Conservation (phyloP, 35 echinoderm and acorn worm species). For the Eucidaris tribuloides region DNA sequence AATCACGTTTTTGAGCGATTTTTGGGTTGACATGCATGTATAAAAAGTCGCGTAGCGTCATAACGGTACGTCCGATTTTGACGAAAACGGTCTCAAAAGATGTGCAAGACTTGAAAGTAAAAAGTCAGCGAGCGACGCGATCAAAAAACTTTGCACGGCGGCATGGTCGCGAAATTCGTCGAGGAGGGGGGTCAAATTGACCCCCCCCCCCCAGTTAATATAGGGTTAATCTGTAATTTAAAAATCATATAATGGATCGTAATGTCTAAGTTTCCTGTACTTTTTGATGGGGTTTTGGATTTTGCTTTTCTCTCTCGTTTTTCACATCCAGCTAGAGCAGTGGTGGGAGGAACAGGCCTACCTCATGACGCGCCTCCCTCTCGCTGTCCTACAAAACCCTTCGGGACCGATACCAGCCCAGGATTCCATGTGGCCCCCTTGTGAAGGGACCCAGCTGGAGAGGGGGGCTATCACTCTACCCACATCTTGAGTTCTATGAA, state of each 20-base stretch:
- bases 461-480: constrained; percentile 40
- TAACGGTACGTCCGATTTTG: too few species aligned
- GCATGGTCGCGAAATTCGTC: not conserved
- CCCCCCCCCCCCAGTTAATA: too few species aligned
- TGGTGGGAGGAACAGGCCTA: constrained; percentile 95
- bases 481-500: constrained; percentile 7
- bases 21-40: too few species aligned
- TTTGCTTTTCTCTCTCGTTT: not conserved
- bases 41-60: too few species aligned
- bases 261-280: not conserved
- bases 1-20: too few species aligned
- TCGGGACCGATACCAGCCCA: constrained; percentile 38
- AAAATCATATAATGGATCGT: not conserved
- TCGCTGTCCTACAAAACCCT: constrained; percentile 57
- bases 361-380: constrained; percentile 32
- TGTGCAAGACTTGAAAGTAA: too few species aligned
- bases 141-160: not conserved
- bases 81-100: too few species aligned
- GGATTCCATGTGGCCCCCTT: constrained; percentile 71
- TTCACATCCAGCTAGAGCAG: constrained; percentile 67
- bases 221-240: not conserved
- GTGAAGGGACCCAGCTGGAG: constrained; percentile 59
- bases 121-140: not conserved
- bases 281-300: not conserved
- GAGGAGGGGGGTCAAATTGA: too few species aligned